A percentile compares a stretch with the other conserved stretches of the same genome.
phyloP scores from a whole-genome alignment of 2,113 vertebrate genomes.

The Corythornis cristatus region DNA sequence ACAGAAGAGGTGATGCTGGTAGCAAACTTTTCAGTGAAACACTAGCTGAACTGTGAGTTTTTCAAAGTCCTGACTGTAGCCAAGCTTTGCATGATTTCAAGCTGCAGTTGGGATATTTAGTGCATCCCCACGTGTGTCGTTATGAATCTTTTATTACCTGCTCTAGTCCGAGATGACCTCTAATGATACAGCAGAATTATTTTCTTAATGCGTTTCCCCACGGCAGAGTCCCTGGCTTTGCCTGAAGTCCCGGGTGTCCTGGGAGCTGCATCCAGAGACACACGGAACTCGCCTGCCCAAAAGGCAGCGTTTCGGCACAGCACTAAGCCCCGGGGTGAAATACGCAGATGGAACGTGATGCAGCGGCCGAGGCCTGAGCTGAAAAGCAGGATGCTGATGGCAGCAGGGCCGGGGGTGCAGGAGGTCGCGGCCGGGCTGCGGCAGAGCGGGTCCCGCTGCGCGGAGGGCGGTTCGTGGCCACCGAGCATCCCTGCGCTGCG shows the following conservation, averaged over 20 bases:
- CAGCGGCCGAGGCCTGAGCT: background rate
- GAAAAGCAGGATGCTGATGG: background rate
- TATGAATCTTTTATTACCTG: conserved; percentile 53
- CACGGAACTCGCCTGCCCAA: background rate
- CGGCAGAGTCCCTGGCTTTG: background rate
- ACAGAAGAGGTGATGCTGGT: background rate
- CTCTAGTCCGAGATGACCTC: conserved; percentile 16
- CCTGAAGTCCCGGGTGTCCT: background rate
- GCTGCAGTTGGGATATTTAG: conserved; percentile 11
- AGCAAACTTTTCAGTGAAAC: background rate
- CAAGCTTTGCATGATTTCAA: background rate
- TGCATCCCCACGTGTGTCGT: conserved; percentile 9
- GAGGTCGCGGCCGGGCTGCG: fast-evolving
- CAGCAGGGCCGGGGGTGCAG: background rate
- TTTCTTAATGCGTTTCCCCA: background rate
- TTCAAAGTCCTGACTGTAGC: conserved; percentile 20
- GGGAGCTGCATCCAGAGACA: background rate
- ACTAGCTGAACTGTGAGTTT: background rate
- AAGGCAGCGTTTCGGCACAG: background rate
- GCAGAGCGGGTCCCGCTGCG: background rate
- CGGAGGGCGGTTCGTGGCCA: fast-evolving
- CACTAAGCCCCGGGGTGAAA: background rate
- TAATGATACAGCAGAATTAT: conserved; percentile 53
- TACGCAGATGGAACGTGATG: background rate
- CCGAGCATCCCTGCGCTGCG: fast-evolving